Evolutionary conservation across 2,888 invertebrate genomes (phyloP), one percentile per base, ranked within the genome.

Genomic region (Campoplex capitator): DNA sequence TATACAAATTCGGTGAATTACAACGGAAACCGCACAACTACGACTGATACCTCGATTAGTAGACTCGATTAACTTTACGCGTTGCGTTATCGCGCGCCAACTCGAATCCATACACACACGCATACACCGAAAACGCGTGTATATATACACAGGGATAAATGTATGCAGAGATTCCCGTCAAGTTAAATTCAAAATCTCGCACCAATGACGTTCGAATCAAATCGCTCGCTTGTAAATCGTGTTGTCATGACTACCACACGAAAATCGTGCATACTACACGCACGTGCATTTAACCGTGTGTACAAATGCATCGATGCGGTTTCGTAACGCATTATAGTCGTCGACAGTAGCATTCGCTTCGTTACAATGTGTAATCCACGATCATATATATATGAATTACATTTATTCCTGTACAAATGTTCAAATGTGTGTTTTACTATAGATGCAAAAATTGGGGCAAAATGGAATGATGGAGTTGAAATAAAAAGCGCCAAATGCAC

Each of bases 141-240:
- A 23, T 23, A 23, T 23, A 56, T 45, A 56, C 45, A 18, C 45
- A 56, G 4, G 7, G 6, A 28, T 32, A 28, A 51, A 54, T 54
- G 54, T 28, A 45, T 28, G 58, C 6, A n/a, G n/a, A 42, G 16
- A 32, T 54, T 48, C 58, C 48, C 56, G 48, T 70, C 78, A 76
- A 35, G 48, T 54, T 54, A 74, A 74, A 81, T 67, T 58, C 68
- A 73, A 73, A 75, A 83, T 67, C 62, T 74, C 78, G 77, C 67
- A 83, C 71, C 74, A 62, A 74, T 67, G 76, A 70, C 54, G 76
- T 71, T 62, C 38, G 38, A 71, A 83, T 83, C 76, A 83, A 83
- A 82, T 67, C 68, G 58, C 82, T 77, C 77, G 81, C 51, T 54
- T 79, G 70, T 84, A 77, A 85, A 85, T 82, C 56, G 74, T 48